A percentile compares a stretch with the other conserved stretches of the same genome.
Conservation (phyloP, 2,113 vertebrate genomes). For the Caranx ignobilis region DNA sequence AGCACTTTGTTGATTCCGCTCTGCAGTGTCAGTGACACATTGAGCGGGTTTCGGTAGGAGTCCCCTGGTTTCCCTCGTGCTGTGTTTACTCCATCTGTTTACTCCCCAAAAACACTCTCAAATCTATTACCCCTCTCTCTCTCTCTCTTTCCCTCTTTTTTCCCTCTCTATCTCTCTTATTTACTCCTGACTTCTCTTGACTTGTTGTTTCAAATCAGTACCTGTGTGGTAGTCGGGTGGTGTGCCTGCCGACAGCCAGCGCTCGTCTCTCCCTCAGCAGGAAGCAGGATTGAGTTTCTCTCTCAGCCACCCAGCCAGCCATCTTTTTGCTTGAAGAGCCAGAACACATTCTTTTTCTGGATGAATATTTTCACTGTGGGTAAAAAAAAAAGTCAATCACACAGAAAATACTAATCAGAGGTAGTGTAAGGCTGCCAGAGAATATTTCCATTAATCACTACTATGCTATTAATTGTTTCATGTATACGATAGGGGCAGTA, state of each 20-base stretch:
- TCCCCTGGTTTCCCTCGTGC: slow-evolving; percentile 78
- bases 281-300: slow-evolving; percentile 72
- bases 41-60: slow-evolving; percentile 75
- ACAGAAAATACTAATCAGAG: neutral
- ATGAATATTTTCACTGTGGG: slow-evolving; percentile 17
- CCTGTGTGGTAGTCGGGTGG: slow-evolving; percentile 70
- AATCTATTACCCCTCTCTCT: slow-evolving; percentile 71
- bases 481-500: neutral
- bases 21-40: slow-evolving; percentile 79
- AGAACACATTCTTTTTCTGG: slow-evolving; percentile 42
- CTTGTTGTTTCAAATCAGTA: slow-evolving; percentile 77
- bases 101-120: slow-evolving; percentile 74
- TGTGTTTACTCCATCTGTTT: slow-evolving; percentile 83
- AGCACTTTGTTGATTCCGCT: slow-evolving; percentile 80
- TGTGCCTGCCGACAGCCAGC: slow-evolving; percentile 69
- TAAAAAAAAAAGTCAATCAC: neutral
- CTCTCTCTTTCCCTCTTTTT: slow-evolving; percentile 42
- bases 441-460: neutral
- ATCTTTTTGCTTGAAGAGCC: slow-evolving; percentile 51
- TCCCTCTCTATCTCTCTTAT: slow-evolving; percentile 70
- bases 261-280: slow-evolving; percentile 68
- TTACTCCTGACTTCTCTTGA: slow-evolving; percentile 76
- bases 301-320: slow-evolving; percentile 57
- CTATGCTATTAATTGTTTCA: neutral
- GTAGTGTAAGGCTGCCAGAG: neutral